A percentile compares a stretch with the other conserved stretches of the same genome.
These are phyloP conservation scores for Ranitomeya variabilis DNA, from an alignment of 2,113 vertebrate genomes.

Conservation along the genomic window DNA sequence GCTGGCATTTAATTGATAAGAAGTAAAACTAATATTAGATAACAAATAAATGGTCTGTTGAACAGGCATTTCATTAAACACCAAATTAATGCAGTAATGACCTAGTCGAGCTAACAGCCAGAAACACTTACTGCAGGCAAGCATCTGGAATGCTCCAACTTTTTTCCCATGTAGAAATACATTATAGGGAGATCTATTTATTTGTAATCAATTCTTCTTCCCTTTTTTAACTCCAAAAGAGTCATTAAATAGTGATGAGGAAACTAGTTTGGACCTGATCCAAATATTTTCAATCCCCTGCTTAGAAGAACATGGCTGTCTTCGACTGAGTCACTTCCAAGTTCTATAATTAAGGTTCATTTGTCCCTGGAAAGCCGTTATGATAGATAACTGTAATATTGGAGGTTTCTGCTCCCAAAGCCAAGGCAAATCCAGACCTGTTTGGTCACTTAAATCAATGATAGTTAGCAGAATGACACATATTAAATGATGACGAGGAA, in stretches of 20 bases:
- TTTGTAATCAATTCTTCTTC: conserved; percentile 65
- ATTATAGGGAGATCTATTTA: conserved; percentile 69
- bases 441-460: conserved; percentile 1
- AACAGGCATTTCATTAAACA: conserved; percentile 87
- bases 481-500: neutral
- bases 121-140: conserved; percentile 76
- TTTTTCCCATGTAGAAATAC: conserved; percentile 65
- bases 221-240: conserved; percentile 54
- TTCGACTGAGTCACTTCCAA: conserved; percentile 33
- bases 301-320: conserved; percentile 36
- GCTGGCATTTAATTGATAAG: conserved; percentile 85
- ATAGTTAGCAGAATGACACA: neutral
- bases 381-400: conserved; percentile 15
- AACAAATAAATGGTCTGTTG: conserved; percentile 87
- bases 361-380: conserved; percentile 4
- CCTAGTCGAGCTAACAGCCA: conserved; percentile 85
- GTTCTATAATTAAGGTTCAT: conserved; percentile 45
- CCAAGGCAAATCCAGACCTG: neutral
- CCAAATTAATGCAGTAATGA: conserved; percentile 86
- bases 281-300: conserved; percentile 49
- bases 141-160: conserved; percentile 81
- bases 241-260: conserved; percentile 58
- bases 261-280: conserved; percentile 48
- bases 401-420: neutral
- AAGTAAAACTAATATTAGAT: conserved; percentile 88